Evolutionary conservation across 2,113 vertebrate species (phyloP), one percentile per base, ranked within the genome.

Genomic region (Nettapus auritus): DNA sequence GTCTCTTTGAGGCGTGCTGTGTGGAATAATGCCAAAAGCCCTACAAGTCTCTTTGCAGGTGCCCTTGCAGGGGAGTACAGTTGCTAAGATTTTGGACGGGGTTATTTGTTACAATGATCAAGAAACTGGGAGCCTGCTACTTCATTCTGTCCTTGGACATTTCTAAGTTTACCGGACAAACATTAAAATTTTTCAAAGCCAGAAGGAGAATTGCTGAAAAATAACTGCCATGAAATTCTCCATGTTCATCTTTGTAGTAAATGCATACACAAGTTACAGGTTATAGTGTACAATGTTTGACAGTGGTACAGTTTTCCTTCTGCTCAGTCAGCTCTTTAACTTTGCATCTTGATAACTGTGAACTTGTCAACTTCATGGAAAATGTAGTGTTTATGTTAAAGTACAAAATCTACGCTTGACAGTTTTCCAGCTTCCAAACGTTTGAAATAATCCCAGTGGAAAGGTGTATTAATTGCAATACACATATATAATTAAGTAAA

Each of bases 401-500:
- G 38, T 56, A 38, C 48, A 57, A 84, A 74, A 76, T 63, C 74
- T 53, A 73, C 42, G 40, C 34, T 59, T 80, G 46, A 12, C 38
- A 64, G 56, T 74, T 82, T 82, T 79, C 38, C 34, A 73, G 4
- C 17, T 90, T 90, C 57, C 23, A 60, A 21, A 56, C 78, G 5
- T 79, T 84, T 84, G 53, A 94, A 73, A 90, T 76, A 31, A 76
- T 79, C 69, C 77, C 73, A 76, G 57, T 76, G 67, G 77, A 95
- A 92, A 78, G 53, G 38, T 64, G 16, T 68, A 82, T 70, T 70
- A 70, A 89, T 57, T 92, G 83, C 70, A 86, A 44, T 74, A 91
- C 82, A 60, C 91, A 52, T 80, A 62, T 71, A 42, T 40, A 87
- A 78, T 38, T 73, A 79, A 92, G 52, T 90, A 77, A 96, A 95